These are phyloP conservation scores for Pseudorectes ferrugineus DNA, from an alignment of 2,113 vertebrate species.

Conservation along the genomic window DNA sequence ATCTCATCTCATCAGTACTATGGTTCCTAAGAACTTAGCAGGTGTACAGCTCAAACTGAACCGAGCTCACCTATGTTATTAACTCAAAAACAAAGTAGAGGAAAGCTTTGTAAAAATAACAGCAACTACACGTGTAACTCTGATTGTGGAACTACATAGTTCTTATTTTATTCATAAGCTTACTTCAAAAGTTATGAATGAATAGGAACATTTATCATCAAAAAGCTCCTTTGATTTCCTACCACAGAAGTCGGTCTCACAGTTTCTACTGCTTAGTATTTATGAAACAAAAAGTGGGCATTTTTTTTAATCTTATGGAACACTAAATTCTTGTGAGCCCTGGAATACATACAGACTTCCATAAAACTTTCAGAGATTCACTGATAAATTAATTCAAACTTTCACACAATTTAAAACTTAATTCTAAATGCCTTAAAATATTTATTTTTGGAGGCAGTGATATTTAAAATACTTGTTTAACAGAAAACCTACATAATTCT, in stretches of 20 bases:
- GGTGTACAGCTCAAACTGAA: neutral
- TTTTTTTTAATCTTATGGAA: neutral
- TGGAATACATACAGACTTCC: neutral
- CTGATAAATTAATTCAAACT: neutral
- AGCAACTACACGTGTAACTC: neutral
- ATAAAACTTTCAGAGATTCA: neutral
- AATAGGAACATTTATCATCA: neutral
- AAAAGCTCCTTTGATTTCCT: neutral
- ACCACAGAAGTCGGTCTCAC: accelerated
- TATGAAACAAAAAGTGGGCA: neutral
- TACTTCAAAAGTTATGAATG: neutral
- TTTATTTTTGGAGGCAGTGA: neutral
- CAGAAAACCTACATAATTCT: neutral
- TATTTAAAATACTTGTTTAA: neutral
- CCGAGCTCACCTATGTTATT: neutral
- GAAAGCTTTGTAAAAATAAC: neutral
- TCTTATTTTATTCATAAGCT: neutral
- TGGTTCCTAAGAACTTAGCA: neutral
- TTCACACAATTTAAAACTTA: neutral
- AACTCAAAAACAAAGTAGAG: neutral
- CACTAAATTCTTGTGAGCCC: neutral
- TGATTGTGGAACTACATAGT: neutral
- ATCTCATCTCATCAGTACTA: neutral
- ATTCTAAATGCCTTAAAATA: neutral
- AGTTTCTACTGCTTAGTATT: neutral